Evolutionary conservation across 2,797 vertebrate species (phyloP).

Genomic region (Amazonetta brasiliensis): DNA sequence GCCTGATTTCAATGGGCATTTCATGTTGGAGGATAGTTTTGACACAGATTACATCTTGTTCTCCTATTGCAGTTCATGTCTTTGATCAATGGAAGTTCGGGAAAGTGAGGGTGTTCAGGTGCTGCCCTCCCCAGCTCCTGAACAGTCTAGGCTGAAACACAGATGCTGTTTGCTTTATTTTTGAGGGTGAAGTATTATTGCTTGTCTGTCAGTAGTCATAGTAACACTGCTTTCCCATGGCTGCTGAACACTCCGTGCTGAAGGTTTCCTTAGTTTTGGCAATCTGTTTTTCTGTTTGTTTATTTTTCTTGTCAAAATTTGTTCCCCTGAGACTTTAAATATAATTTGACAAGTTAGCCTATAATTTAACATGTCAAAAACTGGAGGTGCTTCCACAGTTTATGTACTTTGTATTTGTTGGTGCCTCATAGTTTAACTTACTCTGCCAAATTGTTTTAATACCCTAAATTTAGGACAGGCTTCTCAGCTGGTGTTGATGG

Average conservation of each 20-base stretch:
- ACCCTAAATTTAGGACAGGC: not conserved
- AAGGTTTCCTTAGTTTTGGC: not conserved
- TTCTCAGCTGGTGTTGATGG: conserved; percentile 23
- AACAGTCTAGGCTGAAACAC: not conserved
- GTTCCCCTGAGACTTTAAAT: not conserved
- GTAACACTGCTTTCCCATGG: not conserved
- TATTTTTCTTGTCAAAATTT: conserved; percentile 19
- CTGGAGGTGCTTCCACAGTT: not conserved
- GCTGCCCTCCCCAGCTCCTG: not conserved
- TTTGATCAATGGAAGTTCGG: not conserved
- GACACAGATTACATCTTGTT: not conserved
- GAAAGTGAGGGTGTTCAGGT: not conserved
- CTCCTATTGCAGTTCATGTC: not conserved
- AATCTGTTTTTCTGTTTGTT: conserved; percentile 15
- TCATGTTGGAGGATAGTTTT: not conserved
- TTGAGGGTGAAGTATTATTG: not conserved
- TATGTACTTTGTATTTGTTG: not conserved
- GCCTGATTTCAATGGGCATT: not conserved
- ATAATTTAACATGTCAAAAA: conserved; percentile 40
- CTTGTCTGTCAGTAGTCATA: conserved; percentile 33
- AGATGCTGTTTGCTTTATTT: not conserved
- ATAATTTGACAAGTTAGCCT: conserved; percentile 32
- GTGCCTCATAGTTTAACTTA: not conserved
- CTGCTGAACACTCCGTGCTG: not conserved
- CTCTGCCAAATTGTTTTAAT: conserved; percentile 47